Evolutionary conservation across 2,113 vertebrate species (phyloP).

Genomic region (Phalacrocorax brasilianus): DNA sequence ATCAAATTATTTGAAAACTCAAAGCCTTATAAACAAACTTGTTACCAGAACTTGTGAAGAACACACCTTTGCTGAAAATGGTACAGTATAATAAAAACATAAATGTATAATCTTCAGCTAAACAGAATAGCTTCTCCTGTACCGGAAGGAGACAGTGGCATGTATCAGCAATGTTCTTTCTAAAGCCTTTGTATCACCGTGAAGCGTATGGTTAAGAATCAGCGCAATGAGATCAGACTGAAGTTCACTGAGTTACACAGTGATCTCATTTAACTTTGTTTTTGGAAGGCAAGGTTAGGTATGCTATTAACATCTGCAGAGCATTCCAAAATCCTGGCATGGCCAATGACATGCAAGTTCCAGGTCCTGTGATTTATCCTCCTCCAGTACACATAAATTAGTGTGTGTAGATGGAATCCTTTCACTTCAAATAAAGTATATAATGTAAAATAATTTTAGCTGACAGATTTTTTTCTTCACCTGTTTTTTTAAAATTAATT

Average conservation of each 20-base stretch:
- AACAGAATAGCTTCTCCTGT: not conserved
- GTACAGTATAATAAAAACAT: not conserved
- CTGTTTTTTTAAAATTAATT: not conserved
- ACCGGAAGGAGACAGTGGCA: not conserved
- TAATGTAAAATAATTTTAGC: not conserved
- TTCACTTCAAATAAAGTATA: not conserved
- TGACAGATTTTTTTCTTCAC: conserved; percentile 47
- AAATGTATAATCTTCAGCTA: not conserved
- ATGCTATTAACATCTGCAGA: conserved; percentile 36
- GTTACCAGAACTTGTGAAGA: not conserved
- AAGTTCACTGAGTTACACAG: not conserved
- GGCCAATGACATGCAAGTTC: not conserved
- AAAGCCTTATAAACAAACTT: not conserved
- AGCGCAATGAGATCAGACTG: not conserved
- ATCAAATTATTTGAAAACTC: not conserved
- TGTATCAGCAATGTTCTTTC: not conserved
- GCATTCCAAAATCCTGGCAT: conserved; percentile 41
- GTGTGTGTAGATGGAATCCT: not conserved
- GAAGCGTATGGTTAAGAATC: not conserved
- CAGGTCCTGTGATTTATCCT: conserved; percentile 43
- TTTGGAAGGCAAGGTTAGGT: conserved; percentile 6
- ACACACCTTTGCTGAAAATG: not conserved
- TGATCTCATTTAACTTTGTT: conserved; percentile 11
- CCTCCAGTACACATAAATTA: conserved; percentile 21
- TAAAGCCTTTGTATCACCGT: not conserved